A percentile compares a stretch with the other conserved stretches of the same genome.
phyloP scores from a whole-genome alignment of 2,888 invertebrate species.

The Opisthograptis luteolata region DNA sequence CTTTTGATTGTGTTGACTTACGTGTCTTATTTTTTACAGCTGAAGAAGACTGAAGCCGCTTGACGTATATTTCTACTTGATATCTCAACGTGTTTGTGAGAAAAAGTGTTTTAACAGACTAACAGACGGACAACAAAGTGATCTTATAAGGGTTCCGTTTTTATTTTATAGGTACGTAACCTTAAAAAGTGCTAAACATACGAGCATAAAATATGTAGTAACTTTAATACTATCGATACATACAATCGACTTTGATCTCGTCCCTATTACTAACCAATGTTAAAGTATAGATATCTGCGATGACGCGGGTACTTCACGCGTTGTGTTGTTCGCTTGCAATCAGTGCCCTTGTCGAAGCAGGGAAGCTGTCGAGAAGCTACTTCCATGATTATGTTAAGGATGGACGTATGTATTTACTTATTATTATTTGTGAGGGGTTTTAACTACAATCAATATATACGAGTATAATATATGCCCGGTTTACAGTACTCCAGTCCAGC shows the following conservation, averaged over 20 bases:
- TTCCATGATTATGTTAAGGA: constrained; percentile 69
- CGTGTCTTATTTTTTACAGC: too few relatives aligned
- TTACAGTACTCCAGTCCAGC: too few relatives aligned
- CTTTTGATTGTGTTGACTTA: too few relatives aligned
- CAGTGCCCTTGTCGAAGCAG: constrained; percentile 12
- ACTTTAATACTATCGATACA: not conserved
- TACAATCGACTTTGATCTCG: constrained; percentile 8
- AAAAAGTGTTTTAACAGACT: too few relatives aligned
- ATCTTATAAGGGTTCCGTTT: too few relatives aligned
- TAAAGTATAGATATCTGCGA: constrained; percentile 21
- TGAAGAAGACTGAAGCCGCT: too few relatives aligned
- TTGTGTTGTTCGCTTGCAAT: constrained; percentile 21
- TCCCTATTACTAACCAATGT: constrained; percentile 24
- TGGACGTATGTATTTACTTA: constrained; percentile 64
- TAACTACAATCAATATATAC: too few relatives aligned
- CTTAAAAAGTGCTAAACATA: constrained; percentile 4
- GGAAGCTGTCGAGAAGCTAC: constrained; percentile 7
- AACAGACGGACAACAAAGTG: too few relatives aligned
- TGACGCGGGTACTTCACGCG: constrained; percentile 20
- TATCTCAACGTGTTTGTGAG: too few relatives aligned
- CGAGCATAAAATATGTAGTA: not conserved
- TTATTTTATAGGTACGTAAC: too few relatives aligned
- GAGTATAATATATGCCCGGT: too few relatives aligned
- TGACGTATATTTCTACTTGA: too few relatives aligned
- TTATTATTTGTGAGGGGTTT: not conserved